Evolutionary conservation across 2,888 invertebrate species (phyloP), one percentile per base, ranked within the genome.

Genomic region (Limnephilus auricula): DNA sequence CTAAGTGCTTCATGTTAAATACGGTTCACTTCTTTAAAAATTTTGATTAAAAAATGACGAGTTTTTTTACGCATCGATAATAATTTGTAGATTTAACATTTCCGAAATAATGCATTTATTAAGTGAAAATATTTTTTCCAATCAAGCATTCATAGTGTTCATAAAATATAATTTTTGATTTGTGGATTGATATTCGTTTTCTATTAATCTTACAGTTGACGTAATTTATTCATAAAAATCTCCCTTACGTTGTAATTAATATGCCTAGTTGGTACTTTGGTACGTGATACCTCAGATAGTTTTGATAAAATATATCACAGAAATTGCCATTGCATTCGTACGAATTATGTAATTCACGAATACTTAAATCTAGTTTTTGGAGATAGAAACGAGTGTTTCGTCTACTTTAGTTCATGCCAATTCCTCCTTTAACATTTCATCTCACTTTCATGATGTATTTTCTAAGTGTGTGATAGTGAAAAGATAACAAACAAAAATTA

Each of bases 1-100:
- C 50, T 89, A 91, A 91, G 85, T 45, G 45, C 86, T 83, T 80
- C 80, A 80, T 32, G 31, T 85, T 65, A n/a, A 65, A 65, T n/a
- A 65, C 25, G 25, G 25, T 65, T 65, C 25, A 65, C n/a, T 25
- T 78, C 90, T 18, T 15, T 89, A 50, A 89, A 65, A 65, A 6
- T 5, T 65, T 65, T 25, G 50, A 50, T 50, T 50, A 18, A 50
- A 50, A 50, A 50, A 18, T 45, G 18, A 50, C 18, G 15, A 50
- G 15, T 1, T 50, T 5, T 5, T 18, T 5, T 45, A 0, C 4
- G 15, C 45, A 15, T 45, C 15, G 15, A 45, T 45, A 45, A 45
- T 45, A 15, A 45, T 15, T 45, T 2, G 10, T 3, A 2, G 45
- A 3, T 9, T 15, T 15, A 15, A 45, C 18, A 18, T 5, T 50